Base-by-base conservation (phyloP, 2,888 invertebrate species). In the Celastrina argiolus region DNA sequence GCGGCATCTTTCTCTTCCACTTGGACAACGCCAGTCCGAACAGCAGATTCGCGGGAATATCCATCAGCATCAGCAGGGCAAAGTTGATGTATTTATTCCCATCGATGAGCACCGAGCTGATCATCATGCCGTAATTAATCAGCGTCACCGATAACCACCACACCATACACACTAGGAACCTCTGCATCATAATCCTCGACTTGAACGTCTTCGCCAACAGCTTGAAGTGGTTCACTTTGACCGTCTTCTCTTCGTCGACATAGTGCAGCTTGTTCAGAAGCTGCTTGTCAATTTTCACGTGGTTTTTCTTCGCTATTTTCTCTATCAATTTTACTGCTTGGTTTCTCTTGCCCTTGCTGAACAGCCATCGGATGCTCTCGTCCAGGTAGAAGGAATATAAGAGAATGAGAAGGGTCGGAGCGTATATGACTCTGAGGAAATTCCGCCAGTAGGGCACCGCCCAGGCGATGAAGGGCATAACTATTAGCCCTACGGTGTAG, bases 91-190 rank as follows among this genome's bases (percentile, higher is more conserved):
- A 90, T 72, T 89, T 90, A 74, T 90, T 87, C 5, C 91, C 90
- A 12, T 81, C 88, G 66, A 90, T 84, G 70, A 87, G 81, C 65
- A 90, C 90, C 0, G 89, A 81, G 74, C 89, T 84, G 76, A 90
- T 86, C 89, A 90, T 89, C 91, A 90, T 90, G 2, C 90, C 91
- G 72, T 89, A 91, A 80, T 91, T 90, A 69, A 91, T 89, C 39
- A 91, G 75, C 18, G 89, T 90, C 66, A 87, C 87, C 2, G 90
- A 90, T 70, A 90, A 82, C 90, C 91, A 91, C 89, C 89, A 91
- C 68, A 87, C 87, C 78, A 83, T 73, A 73, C 91, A 90, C 7
- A 90, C 82, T 4, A 86, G 69, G 72, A 91, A 89, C 69, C 90
- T 78, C 63, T 84, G 81, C 81, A 91, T 78, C 88, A 91, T 87